Conservation (phyloP, 2,113 vertebrate species). For the Tenebrosternarchus preto region DNA sequence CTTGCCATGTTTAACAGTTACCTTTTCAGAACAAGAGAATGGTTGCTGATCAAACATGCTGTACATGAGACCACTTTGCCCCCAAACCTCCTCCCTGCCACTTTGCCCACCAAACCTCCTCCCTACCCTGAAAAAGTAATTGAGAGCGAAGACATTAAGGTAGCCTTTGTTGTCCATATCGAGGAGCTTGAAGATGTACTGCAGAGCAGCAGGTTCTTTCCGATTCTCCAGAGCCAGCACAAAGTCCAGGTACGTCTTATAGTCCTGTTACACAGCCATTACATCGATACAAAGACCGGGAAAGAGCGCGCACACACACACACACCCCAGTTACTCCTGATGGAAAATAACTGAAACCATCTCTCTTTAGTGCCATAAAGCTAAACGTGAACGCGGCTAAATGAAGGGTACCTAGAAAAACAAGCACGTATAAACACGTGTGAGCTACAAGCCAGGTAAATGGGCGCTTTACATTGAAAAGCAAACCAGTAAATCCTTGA, state of each 20-base stretch:
- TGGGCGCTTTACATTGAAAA: too few relatives aligned
- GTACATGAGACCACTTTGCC: neutral
- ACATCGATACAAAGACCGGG: neutral
- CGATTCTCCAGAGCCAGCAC: constrained; percentile 97
- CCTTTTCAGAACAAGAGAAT: too few relatives aligned
- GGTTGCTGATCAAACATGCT: too few relatives aligned
- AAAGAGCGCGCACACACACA: neutral
- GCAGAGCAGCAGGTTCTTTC: constrained; percentile 95
- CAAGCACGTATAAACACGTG: too few relatives aligned
- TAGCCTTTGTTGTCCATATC: constrained; percentile 96
- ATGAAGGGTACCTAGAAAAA: too few relatives aligned
- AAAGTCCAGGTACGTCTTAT: constrained; percentile 97
- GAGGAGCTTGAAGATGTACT: constrained; percentile 97
- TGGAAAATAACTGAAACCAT: neutral
- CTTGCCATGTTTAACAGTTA: too few relatives aligned
- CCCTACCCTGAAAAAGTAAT: constrained; percentile 97
- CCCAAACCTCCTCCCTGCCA: too few relatives aligned
- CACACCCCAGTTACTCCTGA: neutral
- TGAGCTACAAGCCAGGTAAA: too few relatives aligned
- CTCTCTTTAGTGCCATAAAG: too few relatives aligned
- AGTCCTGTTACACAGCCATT: constrained; percentile 80
- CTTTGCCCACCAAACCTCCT: neutral
- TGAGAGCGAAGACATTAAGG: constrained; percentile 96
- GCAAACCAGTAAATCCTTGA: too few relatives aligned
- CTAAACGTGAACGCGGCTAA: too few relatives aligned